Base-by-base conservation (phyloP, 1,140 invertebrate genomes). In the Rhyzopertha dominica region DNA sequence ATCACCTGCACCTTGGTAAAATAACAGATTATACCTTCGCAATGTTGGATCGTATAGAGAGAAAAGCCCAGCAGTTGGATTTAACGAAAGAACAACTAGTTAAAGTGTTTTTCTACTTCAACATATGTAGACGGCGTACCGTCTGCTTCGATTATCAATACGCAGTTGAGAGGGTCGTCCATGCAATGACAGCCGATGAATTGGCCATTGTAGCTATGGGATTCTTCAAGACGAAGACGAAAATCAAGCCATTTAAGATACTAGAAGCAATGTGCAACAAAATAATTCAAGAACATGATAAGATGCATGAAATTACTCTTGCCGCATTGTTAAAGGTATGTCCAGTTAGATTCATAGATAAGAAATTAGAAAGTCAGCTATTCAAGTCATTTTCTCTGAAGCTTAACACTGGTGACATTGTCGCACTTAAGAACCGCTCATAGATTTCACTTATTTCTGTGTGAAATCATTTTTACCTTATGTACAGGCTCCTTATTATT, bases 141-240 rank as follows among this genome's bases (percentile, higher is more conserved):
- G 56, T 74, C 12, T 65, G 71, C 63, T 79, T 76, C 43, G 74
- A 79, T 38, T 62, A 77, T 12, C 77, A 82, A 51, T 59, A 64
- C 45, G 59, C 58, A 17, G 41, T 80, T 2, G 56, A 68, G 14
- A 51, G 67, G 7, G 59, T 61, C 40, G 38, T 76, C 3, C 37
- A 72, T 8, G 51, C 73, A 4, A 66, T 80, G 51, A 65, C 55
- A 2, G 41, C 73, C 0, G 63, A 74, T 39, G 79, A 84, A 59
- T 24, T 81, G 14, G 74, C 67, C 9, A 66, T 82, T 5, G 58
- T 78, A 38, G 66, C 72, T 10, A 71, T 81, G 64, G 75, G 74
- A 0, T 82, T 77, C 54, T 80, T 80, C 43, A 80, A 81, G 63
- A 75, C 70, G 1, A 63, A 78, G 47, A 75, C 63, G 0, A 65